Evolutionary conservation across 92 coral and sea anemone genomes (phyloP).

Genomic region (Porites lobata): DNA sequence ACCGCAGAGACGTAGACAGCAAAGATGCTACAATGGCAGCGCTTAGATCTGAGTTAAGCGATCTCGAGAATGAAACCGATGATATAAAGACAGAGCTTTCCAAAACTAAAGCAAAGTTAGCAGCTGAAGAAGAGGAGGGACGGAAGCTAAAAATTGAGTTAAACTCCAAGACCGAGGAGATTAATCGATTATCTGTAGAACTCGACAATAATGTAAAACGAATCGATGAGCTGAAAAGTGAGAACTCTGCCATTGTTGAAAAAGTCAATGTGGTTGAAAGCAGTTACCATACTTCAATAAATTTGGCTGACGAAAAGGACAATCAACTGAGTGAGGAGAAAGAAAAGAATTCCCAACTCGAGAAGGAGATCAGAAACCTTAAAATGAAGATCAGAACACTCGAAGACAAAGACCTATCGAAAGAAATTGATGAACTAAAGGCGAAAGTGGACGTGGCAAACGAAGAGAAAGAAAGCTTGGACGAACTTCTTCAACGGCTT

Average conservation of each 20-base stretch:
- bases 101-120: slow-evolving; percentile 80
- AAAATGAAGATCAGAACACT: slow-evolving; percentile 69
- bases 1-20: slow-evolving; percentile 78
- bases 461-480: slow-evolving; percentile 71
- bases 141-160: slow-evolving; percentile 74
- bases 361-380: slow-evolving; percentile 77
- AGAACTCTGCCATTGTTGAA: slow-evolving; percentile 79
- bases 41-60: slow-evolving; percentile 76
- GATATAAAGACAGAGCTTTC: slow-evolving; percentile 87
- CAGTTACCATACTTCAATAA: slow-evolving; percentile 78
- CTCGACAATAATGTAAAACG: slow-evolving; percentile 75
- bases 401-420: slow-evolving; percentile 84
- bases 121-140: slow-evolving; percentile 91
- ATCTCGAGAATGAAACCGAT: slow-evolving; percentile 87
- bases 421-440: slow-evolving; percentile 89
- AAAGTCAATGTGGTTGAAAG: slow-evolving; percentile 75
- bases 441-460: slow-evolving; percentile 89
- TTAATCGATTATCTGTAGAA: slow-evolving; percentile 79
- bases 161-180: slow-evolving; percentile 85
- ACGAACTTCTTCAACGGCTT: slow-evolving; percentile 73
- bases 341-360: slow-evolving; percentile 84
- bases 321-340: slow-evolving; percentile 73
- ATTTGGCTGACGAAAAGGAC: slow-evolving; percentile 66
- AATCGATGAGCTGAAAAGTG: slow-evolving; percentile 83
- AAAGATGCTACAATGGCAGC: slow-evolving; percentile 91